Evolutionary conservation across 2,113 vertebrate genomes (phyloP).

Genomic region (Atrichornis clamosus): DNA sequence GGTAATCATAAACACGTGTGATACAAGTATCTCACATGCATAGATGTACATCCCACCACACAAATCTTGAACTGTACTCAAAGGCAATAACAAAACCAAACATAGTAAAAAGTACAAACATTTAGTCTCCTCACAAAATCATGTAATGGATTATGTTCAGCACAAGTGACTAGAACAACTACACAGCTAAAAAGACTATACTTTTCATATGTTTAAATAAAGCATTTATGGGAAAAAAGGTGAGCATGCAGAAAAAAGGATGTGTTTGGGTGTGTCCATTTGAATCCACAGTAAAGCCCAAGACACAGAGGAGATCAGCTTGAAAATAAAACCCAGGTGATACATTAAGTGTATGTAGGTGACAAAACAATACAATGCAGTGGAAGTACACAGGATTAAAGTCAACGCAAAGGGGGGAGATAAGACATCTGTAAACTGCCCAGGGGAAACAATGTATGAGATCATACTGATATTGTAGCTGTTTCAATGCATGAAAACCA

Average conservation of each 20-base stretch:
- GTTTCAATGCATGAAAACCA: slow-evolving; percentile 29
- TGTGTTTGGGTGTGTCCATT: neutral
- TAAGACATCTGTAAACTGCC: slow-evolving; percentile 25
- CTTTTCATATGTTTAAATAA: neutral
- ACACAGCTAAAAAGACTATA: neutral
- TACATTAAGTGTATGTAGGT: neutral
- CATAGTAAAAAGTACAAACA: neutral
- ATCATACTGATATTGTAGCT: slow-evolving; percentile 43
- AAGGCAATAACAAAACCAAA: neutral
- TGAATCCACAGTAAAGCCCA: neutral
- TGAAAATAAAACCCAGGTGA: slow-evolving; percentile 29
- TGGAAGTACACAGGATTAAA: slow-evolving; percentile 54
- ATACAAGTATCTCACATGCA: neutral
- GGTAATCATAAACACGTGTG: slow-evolving; percentile 45
- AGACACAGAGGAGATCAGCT: neutral
- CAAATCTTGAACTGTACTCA: neutral
- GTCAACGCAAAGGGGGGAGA: slow-evolving; percentile 18
- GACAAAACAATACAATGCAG: neutral
- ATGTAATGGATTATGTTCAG: neutral
- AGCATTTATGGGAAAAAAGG: neutral
- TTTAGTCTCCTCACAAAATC: neutral
- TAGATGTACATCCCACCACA: neutral
- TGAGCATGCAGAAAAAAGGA: neutral
- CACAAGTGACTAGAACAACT: neutral
- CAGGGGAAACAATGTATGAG: slow-evolving; percentile 37